Base-by-base conservation (phyloP, 2,797 vertebrate genomes). In the Euthynnus affinis region DNA sequence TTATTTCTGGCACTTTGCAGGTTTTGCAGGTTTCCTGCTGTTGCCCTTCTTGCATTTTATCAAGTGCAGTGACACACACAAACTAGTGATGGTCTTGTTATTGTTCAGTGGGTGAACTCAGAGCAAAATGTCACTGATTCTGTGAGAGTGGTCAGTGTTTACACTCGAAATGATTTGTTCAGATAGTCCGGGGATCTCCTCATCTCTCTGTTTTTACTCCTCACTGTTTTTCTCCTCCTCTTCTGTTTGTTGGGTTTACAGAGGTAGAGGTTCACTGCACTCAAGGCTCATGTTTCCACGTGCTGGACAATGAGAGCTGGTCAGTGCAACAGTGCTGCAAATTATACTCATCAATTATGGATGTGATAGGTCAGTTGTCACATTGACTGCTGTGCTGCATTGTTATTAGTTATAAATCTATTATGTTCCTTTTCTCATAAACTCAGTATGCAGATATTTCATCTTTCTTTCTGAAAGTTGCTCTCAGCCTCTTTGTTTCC, bases 291-390 rank as follows among this genome's bases (percentile, higher is more conserved):
- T 57, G 63, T 86, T 91, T 79, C 84, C 66, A 64, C 9, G 0
- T 49, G 49, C 53, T 68, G 66, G 57, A 83, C 81, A 84, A 82
- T 58, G 42, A 27, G 53, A 80, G 22, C 51, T 20, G 42, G 34
- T 65, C 67, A 74, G 53, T 37, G 76, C 29, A 81, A 72, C 55
- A 57, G 53, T 48, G 68, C 84, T 68, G 76, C 44, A 89, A 76
- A 89, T 74, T 5, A 70, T 48, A 57, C 57, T 72, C 42, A 76
- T 92, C 57, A 81, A 81, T 84, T 80, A 90, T 87, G 61, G 13
- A 92, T 78, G 51, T 12, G 23, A 56, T 48, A 49, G 57, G 62
- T 69, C 53, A 40, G 14, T 42, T 75, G 59, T 80, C 70, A 66
- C 32, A 1, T 61, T 86, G 64, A 65, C 46, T 46, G 59, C 44